Conservation (phyloP, 2,888 invertebrate species). For the Galerucella calmariensis region DNA sequence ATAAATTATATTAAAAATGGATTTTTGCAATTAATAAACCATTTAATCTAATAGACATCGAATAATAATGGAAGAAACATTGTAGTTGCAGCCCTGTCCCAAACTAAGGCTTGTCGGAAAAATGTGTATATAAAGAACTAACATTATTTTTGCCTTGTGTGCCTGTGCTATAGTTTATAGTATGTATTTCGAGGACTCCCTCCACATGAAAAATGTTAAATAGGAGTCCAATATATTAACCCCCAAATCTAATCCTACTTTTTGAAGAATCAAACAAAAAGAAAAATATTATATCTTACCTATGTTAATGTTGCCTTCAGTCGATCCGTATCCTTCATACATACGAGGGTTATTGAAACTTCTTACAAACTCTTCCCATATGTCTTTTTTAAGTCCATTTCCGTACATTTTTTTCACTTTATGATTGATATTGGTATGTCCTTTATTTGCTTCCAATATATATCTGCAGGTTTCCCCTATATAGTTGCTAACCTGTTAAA, state of each 20-base stretch:
- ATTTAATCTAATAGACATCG: too few relatives aligned
- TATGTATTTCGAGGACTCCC: too few relatives aligned
- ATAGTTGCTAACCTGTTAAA: conserved; percentile 81
- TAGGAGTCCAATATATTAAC: too few relatives aligned
- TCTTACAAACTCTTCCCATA: conserved; percentile 90
- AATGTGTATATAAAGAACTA: too few relatives aligned
- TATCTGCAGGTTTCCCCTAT: conserved; percentile 93
- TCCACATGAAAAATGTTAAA: too few relatives aligned
- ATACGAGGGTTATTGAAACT: conserved; percentile 73
- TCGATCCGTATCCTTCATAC: conserved; percentile 95
- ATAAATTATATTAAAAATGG: too few relatives aligned
- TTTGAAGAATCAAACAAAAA: neutral
- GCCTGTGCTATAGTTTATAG: too few relatives aligned
- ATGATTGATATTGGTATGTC: conserved; percentile 75
- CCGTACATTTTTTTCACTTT: conserved; percentile 88
- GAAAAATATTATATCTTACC: conserved; percentile 64
- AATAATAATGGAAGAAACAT: too few relatives aligned
- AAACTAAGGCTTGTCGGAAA: too few relatives aligned
- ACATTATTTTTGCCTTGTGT: too few relatives aligned
- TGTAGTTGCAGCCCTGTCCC: too few relatives aligned
- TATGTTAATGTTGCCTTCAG: conserved; percentile 96
- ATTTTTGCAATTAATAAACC: too few relatives aligned
- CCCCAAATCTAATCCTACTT: neutral
- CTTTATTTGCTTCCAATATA: conserved; percentile 76
- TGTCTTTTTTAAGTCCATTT: conserved; percentile 92